phyloP scores from a whole-genome alignment of 2,888 invertebrate species.

The Oligia strigilis region DNA sequence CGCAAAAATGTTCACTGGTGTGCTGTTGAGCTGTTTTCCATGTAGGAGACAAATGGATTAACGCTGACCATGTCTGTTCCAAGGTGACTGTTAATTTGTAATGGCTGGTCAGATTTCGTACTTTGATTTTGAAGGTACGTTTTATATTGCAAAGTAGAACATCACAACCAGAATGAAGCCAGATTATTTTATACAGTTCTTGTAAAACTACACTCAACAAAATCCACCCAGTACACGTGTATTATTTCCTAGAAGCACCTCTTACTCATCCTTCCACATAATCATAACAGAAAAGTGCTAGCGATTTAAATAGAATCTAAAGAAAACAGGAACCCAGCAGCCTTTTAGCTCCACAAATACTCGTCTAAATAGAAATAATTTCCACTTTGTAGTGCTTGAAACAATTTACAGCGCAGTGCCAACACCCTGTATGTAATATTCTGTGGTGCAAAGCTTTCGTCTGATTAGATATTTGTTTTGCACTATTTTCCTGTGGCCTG shows the following conservation, averaged over 20 bases:
- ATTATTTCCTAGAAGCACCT: constrained; percentile 28
- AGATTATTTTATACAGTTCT: background rate
- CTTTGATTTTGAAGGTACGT: background rate
- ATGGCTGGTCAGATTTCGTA: background rate
- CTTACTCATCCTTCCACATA: constrained; percentile 39
- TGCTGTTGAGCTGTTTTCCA: constrained; percentile 24
- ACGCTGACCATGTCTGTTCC: background rate
- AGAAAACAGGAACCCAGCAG: constrained; percentile 50
- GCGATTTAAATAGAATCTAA: constrained; percentile 53
- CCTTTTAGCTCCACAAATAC: constrained; percentile 56
- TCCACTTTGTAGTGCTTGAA: constrained; percentile 56
- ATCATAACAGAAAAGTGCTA: constrained; percentile 43
- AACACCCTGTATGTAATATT: constrained; percentile 68
- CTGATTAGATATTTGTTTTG: constrained; percentile 71
- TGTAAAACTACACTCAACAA: constrained; percentile 22
- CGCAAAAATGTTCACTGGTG: background rate
- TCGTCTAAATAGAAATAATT: constrained; percentile 60
- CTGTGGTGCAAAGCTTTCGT: constrained; percentile 68
- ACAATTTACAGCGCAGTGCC: constrained; percentile 62
- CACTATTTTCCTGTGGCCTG: constrained; percentile 49
- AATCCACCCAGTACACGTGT: background rate
- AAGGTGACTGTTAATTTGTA: background rate
- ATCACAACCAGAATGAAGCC: constrained; percentile 17
- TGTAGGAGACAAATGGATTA: constrained; percentile 20
- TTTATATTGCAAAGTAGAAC: background rate